A percentile compares a stretch with the other conserved stretches of the same genome.
These are phyloP conservation scores for Idaea aversata DNA, from an alignment of 2,888 invertebrate species.

Conservation along the genomic window DNA sequence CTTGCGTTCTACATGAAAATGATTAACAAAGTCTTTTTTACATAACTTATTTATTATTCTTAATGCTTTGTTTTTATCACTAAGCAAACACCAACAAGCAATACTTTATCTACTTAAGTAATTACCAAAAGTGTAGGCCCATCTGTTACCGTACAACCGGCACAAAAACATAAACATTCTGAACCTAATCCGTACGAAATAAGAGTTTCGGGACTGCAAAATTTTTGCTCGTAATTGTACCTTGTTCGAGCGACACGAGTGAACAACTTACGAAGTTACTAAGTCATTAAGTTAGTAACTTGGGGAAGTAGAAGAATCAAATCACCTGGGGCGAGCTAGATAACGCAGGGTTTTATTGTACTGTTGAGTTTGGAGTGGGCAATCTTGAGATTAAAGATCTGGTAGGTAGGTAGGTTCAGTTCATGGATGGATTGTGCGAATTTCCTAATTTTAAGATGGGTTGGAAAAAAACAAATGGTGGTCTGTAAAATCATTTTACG, in stretches of 20 bases:
- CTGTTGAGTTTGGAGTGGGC: neutral
- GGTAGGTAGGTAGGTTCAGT: neutral
- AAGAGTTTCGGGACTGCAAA: neutral
- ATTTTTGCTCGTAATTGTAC: neutral
- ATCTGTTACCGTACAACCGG: neutral
- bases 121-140: neutral
- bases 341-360: slow-evolving; percentile 26
- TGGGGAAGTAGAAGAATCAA: slow-evolving; percentile 21
- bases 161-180: neutral
- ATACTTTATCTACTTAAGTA: slow-evolving; percentile 1
- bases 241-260: slow-evolving; percentile 13
- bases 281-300: slow-evolving; percentile 1
- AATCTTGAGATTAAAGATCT: neutral
- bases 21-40: no score
- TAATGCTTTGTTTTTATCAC: neutral
- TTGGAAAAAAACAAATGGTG: no score
- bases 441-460: no score
- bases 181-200: neutral
- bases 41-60: neutral
- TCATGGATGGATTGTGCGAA: neutral
- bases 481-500: no score
- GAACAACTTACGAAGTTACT: slow-evolving; percentile 20
- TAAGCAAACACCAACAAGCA: neutral
- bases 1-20: no score
- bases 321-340: slow-evolving; percentile 26